Evolutionary conservation across 2,888 invertebrate genomes (phyloP).

Genomic region (Drosophila robusta): DNA sequence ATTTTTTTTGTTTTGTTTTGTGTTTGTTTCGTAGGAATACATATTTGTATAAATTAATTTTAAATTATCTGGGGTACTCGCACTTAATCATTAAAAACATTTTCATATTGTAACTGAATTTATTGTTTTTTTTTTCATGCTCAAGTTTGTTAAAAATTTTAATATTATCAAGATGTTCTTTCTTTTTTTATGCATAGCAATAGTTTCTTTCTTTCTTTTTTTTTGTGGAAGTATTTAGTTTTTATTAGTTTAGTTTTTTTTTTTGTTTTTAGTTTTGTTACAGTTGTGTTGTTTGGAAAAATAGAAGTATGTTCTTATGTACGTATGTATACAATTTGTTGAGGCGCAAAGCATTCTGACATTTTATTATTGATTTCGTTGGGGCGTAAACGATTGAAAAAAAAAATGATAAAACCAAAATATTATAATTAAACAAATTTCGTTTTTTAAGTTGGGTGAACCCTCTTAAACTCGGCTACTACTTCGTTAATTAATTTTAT

Average conservation of each 20-base stretch:
- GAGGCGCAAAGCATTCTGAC: conserved; percentile 71
- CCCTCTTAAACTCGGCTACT: conserved; percentile 26
- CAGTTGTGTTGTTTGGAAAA: conserved; percentile 65
- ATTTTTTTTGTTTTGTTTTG: conserved; percentile 40
- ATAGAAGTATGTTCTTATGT: conserved; percentile 63
- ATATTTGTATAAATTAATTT: conserved; percentile 58
- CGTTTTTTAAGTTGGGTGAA: conserved; percentile 2
- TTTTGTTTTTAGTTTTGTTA: conserved; percentile 39
- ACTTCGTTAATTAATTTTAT: conserved; percentile 29
- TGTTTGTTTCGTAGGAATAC: conserved; percentile 61
- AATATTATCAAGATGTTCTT: conserved; percentile 23
- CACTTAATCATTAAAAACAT: conserved; percentile 34
- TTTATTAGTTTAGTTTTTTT: conserved; percentile 12
- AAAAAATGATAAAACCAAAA: conserved; percentile 38
- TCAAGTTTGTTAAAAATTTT: conserved; percentile 18
- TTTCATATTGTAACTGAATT: conserved; percentile 25
- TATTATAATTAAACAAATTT: conserved; percentile 34
- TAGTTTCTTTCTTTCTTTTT: conserved; percentile 22
- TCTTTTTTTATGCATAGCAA: conserved; percentile 34
- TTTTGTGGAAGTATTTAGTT: conserved; percentile 53
- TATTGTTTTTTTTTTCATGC: not conserved
- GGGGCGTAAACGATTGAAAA: conserved; percentile 60
- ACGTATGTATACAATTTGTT: conserved; percentile 25
- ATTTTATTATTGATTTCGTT: conserved; percentile 46
- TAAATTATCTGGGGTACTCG: conserved; percentile 55